Evolutionary conservation across 2,888 invertebrate species (phyloP), one percentile per base, ranked within the genome.

Genomic region (Ceriagrion tenellum): DNA sequence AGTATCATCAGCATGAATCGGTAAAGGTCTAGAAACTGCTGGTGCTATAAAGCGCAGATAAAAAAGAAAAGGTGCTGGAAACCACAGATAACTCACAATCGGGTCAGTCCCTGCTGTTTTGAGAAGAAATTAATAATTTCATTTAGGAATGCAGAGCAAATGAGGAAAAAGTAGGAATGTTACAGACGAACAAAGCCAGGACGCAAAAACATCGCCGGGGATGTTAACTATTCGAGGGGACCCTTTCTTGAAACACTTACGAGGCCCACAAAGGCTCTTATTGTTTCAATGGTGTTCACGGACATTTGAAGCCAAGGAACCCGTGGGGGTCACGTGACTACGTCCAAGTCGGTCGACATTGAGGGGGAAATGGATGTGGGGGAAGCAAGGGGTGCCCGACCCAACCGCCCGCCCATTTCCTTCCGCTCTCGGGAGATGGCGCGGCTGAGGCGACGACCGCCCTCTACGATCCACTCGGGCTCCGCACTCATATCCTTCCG

Each of bases 341-440:
- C 69, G 26, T 0, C n/a, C 69, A 26, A 26, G 6, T 69, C n/a
- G 69, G n/a, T 12, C n/a, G 16, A 10, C 0, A 18, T n/a, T 18
- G 10, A 10, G n/a, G 59, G 20, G 18, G 2, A 3, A n/a, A 10
- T n/a, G 10, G n/a, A n/a, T n/a, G 69, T n/a, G n/a, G n/a, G n/a
- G 23, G 59, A 16, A 13, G 69, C 4, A 20, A 59, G 59, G 12
- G 23, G 59, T 23, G 4, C 20, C 59, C 59, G 59, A 47, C 47
- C 47, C 8, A 47, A 18, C 59, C 12, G 4, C 59, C 59, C 59
- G 59, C 59, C 59, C 59, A 23, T 69, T 69, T 69, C 69, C n/a
- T n/a, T 69, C 69, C 69, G 69, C 69, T 69, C 69, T n/a, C 69
- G n/a, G 69, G n/a, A 69, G 69, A 69, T 69, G 59, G n/a, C 69